Conservation (phyloP, 1,140 invertebrate species). For the Drosophila sturtevanti region DNA sequence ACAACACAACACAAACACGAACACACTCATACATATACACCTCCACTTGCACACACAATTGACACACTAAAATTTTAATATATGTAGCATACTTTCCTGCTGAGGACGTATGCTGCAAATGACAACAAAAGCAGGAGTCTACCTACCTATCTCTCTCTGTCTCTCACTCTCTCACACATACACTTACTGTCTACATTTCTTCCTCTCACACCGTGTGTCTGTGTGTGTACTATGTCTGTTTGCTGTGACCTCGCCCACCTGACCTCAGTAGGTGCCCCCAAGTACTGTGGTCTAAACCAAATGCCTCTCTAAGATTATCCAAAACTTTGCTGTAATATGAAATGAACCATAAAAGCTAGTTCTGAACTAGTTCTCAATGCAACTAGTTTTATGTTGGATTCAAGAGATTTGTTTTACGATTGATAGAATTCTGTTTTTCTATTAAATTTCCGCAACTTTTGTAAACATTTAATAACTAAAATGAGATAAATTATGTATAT, state of each 20-base stretch:
- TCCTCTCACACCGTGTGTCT: constrained; percentile 41
- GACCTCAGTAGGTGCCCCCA: constrained; percentile 59
- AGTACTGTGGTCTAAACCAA: constrained; percentile 41
- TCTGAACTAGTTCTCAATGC: background rate
- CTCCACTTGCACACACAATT: constrained; percentile 58
- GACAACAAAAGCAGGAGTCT: constrained; percentile 58
- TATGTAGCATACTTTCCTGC: constrained; percentile 71
- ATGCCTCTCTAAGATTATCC: background rate
- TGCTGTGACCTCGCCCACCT: constrained; percentile 72
- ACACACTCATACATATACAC: constrained; percentile 16
- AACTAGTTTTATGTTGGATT: too few relatives aligned
- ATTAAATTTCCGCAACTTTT: background rate
- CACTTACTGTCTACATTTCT: background rate
- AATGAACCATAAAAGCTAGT: background rate
- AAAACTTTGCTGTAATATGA: constrained; percentile 6
- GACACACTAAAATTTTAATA: constrained; percentile 80
- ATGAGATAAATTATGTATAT: too few relatives aligned
- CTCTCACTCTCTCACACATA: background rate
- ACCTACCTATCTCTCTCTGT: background rate
- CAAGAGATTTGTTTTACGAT: too few relatives aligned
- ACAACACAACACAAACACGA: constrained; percentile 13
- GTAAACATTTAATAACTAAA: too few relatives aligned
- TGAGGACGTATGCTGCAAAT: constrained; percentile 63
- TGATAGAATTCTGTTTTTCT: too few relatives aligned
- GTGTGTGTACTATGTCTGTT: constrained; percentile 50